Evolutionary conservation across 2,113 vertebrate genomes (phyloP).

Genomic region (Cynoglossus semilaevis): DNA sequence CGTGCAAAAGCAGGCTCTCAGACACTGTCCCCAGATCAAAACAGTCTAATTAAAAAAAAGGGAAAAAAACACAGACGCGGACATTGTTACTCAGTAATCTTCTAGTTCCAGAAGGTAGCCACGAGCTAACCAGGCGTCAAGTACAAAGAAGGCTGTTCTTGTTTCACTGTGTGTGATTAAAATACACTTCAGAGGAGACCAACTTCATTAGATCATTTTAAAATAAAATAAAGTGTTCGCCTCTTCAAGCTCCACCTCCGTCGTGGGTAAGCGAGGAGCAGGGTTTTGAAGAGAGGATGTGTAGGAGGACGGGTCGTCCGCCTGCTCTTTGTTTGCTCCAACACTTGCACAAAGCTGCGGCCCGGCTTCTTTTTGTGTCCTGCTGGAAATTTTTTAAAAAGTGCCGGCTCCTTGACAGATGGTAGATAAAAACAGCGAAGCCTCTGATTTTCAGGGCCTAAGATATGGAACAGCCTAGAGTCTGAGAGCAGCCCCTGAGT

Average conservation of each 20-base stretch:
- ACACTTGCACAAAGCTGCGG: slow-evolving; percentile 16
- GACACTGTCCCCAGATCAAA: not conserved
- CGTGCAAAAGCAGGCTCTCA: slow-evolving; percentile 34
- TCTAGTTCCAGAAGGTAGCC: slow-evolving; percentile 3
- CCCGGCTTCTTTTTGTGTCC: slow-evolving; percentile 12
- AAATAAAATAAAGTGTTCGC: slow-evolving; percentile 13
- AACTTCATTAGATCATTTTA: not conserved
- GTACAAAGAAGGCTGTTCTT: slow-evolving; percentile 1
- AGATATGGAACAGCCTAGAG: slow-evolving; percentile 17
- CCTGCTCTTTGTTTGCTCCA: slow-evolving; percentile 55
- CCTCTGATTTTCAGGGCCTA: slow-evolving; percentile 5
- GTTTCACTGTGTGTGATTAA: slow-evolving; percentile 6
- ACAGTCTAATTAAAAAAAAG: slow-evolving; percentile 2
- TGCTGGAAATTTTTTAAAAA: too few relatives aligned
- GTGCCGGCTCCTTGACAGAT: not conserved
- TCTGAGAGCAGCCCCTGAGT: not conserved
- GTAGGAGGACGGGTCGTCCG: slow-evolving; percentile 64
- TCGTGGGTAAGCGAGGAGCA: slow-evolving; percentile 22
- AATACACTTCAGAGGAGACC: not conserved
- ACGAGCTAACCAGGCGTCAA: not conserved
- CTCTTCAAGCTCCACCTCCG: slow-evolving; percentile 30
- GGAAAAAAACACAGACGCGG: not conserved
- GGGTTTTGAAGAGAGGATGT: slow-evolving; percentile 36
- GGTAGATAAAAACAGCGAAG: slow-evolving; percentile 12
- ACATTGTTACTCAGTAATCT: not conserved